Percentiles rank a stretch among this genome's conserved stretches.
These are phyloP conservation scores for Nibea albiflora DNA, from an alignment of 2,113 vertebrate genomes.

Conservation along the genomic window DNA sequence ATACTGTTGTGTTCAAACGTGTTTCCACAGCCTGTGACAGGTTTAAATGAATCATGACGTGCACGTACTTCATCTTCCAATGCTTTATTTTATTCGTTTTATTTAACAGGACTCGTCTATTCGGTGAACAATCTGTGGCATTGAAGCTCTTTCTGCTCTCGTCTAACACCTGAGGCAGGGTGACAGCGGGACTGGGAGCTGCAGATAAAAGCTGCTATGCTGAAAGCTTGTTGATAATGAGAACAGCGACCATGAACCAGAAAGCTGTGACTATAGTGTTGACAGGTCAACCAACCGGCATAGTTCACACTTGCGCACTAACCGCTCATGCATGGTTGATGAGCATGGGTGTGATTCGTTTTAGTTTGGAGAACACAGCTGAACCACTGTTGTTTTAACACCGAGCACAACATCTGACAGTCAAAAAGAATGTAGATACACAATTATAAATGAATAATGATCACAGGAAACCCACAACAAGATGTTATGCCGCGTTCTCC, in stretches of 20 bases:
- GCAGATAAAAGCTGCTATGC: conserved; percentile 65
- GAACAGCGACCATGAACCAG: conserved; percentile 56
- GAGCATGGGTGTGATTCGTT: conserved; percentile 14
- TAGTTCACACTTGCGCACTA: conserved; percentile 46
- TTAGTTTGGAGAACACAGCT: conserved; percentile 5
- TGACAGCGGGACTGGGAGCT: conserved; percentile 64
- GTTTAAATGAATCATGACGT: neutral
- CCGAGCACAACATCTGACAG: neutral
- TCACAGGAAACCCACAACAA: neutral
- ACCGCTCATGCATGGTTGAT: conserved; percentile 38
- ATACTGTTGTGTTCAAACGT: neutral
- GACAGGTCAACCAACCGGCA: conserved; percentile 67
- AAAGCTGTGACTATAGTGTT: conserved; percentile 61
- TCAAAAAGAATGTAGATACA: neutral
- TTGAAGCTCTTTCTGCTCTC: conserved; percentile 36
- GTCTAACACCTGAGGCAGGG: conserved; percentile 62
- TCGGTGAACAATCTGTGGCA: conserved; percentile 16
- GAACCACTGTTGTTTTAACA: neutral
- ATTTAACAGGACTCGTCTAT: neutral
- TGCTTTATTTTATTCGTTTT: neutral
- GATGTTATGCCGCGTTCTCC: neutral
- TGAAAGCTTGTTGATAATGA: conserved; percentile 75
- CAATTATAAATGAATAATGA: neutral
- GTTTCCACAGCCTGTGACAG: neutral
- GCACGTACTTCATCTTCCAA: neutral